phyloP scores from a whole-genome alignment of 1,140 invertebrate genomes.

The Drosophila lacteicornis region DNA sequence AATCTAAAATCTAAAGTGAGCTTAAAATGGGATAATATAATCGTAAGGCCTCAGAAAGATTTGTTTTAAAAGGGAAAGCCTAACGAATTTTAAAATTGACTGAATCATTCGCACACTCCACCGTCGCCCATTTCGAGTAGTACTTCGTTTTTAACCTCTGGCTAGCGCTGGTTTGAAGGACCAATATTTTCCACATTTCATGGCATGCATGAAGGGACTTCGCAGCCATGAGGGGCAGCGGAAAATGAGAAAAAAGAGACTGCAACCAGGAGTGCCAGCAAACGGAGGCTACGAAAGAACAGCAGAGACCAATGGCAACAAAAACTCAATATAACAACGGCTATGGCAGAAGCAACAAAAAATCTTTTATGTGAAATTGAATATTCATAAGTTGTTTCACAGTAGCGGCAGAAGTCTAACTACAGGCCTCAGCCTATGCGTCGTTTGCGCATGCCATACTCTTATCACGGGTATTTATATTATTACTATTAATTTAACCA shows the following conservation, averaged over 20 bases:
- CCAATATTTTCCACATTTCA: conserved; percentile 71
- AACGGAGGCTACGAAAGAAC: conserved; percentile 22
- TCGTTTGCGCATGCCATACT: conserved; percentile 17
- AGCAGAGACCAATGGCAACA: conserved; percentile 43
- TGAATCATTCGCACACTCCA: background rate
- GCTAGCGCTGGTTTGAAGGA: background rate
- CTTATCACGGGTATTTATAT: conserved; percentile 2
- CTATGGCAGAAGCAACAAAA: conserved; percentile 66
- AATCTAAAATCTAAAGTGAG: no score
- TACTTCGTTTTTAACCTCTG: conserved; percentile 6
- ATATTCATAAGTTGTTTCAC: conserved; percentile 79
- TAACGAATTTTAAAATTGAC: background rate
- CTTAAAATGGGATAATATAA: no score
- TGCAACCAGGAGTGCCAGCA: conserved; percentile 7
- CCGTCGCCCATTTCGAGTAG: background rate
- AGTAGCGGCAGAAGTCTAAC: conserved; percentile 62
- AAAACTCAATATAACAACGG: conserved; percentile 77
- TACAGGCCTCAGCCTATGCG: conserved; percentile 27
- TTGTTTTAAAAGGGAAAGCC: background rate
- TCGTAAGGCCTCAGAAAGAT: background rate
- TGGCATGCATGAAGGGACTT: conserved; percentile 63
- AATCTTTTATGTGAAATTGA: conserved; percentile 84
- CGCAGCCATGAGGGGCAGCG: conserved; percentile 41
- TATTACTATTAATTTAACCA: background rate
- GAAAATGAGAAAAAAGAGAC: conserved; percentile 12